Base-by-base conservation (phyloP, 2,888 invertebrate genomes). In the Didymodactylos carnosus region DNA sequence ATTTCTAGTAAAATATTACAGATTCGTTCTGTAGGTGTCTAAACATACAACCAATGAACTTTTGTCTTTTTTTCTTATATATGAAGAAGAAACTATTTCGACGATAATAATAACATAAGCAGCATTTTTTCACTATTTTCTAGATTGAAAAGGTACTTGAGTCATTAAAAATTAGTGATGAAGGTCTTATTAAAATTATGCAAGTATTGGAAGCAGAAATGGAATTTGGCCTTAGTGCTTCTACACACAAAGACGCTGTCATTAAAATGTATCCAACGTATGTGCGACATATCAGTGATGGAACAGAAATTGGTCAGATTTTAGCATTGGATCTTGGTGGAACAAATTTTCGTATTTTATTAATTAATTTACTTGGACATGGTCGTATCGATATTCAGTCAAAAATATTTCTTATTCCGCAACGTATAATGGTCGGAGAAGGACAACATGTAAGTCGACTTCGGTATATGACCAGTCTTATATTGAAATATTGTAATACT, bases 141-240 rank as follows among this genome's bases (percentile, higher is more conserved):
- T 46, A 46, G 46, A 74, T 74, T 16, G 74, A 74, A 53, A 53
- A 74, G 10, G 25, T 74, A 46, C 29, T 74, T 16, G 71, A 25
- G 11, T 51, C 53, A 43, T 74, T 74, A 10, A 74, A 74, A 39
- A 35, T 74, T 13, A 51, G 53, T 8, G 49, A 74, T 53, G 74
- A 74, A 29, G 41, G 41, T 25, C 46, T 74, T 25, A n/a, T 43
- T 35, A 49, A 71, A 27, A 70, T 74, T 5, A 74, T 74, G 74
- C 41, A 43, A 25, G 11, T 29, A 1, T n/a, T 74, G 53, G 16
- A 70, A 23, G 62, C 51, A 51, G 74, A 71, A 41, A 74, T 74
- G 74, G 35, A 51, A 27, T 88, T 87, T 79, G 95, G 95, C n/a
- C 86, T 95, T 62, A 86, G 87, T 46, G 90, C 88, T 82, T 88